These are phyloP conservation scores for Amyelois transitella DNA, from an alignment of 1,140 invertebrate species.

Conservation along the genomic window DNA sequence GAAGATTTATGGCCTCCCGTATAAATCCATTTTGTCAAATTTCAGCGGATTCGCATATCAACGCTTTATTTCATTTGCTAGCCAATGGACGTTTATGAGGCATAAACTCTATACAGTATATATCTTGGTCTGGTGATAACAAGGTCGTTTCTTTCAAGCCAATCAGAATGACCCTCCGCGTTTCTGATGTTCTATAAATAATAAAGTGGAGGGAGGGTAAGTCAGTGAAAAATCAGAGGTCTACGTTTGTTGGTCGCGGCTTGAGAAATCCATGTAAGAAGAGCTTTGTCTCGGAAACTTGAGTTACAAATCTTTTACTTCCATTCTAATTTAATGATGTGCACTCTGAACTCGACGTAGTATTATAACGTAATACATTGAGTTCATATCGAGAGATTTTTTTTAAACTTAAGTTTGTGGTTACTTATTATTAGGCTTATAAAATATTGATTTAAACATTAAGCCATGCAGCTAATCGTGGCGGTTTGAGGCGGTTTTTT, in stretches of 20 bases:
- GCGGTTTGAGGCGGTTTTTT: too few species aligned
- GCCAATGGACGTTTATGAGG: constrained; percentile 23
- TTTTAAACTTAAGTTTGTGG: too few species aligned
- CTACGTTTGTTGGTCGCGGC: constrained; percentile 7
- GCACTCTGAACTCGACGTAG: constrained; percentile 5
- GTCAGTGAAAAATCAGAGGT: constrained; percentile 5
- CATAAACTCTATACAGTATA: constrained; percentile 18
- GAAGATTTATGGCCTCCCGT: not conserved
- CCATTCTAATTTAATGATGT: constrained; percentile 18
- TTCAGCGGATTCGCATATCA: constrained; percentile 13
- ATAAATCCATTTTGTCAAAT: constrained; percentile 11
- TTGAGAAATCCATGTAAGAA: constrained; percentile 13
- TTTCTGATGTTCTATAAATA: not conserved
- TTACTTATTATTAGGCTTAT: too few species aligned
- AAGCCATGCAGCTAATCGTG: too few species aligned
- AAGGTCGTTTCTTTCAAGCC: constrained; percentile 20
- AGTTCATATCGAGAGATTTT: not conserved
- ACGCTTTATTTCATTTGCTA: constrained; percentile 24
- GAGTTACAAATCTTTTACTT: constrained; percentile 25
- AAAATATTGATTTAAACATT: too few species aligned
- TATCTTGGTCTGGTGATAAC: constrained; percentile 27
- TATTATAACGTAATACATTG: not conserved
- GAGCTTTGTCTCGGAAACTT: constrained; percentile 19
- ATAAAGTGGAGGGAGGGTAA: constrained; percentile 7
- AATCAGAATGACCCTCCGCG: constrained; percentile 5